A percentile compares a stretch with the other conserved stretches of the same genome.
Evolutionary conservation across 1,140 invertebrate species (phyloP).

Genomic region (Oncopodura yosiiana): DNA sequence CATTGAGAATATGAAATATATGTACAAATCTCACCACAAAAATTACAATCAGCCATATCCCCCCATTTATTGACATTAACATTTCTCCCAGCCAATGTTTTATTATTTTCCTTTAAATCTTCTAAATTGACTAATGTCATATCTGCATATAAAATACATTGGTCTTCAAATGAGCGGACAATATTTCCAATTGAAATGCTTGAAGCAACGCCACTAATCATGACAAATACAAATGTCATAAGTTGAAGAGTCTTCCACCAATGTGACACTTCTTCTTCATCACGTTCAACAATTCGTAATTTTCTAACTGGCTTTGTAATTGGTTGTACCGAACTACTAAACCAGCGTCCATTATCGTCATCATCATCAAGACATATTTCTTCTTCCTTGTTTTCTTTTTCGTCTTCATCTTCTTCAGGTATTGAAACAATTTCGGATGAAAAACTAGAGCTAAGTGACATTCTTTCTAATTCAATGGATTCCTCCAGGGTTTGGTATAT

Average conservation of each 20-base stretch:
- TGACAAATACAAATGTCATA: constrained; percentile 28
- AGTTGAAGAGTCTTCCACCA: constrained; percentile 34
- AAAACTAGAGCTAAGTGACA: too few species aligned
- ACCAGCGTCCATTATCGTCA: too few species aligned
- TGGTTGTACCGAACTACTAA: too few species aligned
- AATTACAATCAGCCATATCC: not conserved
- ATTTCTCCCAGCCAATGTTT: not conserved
- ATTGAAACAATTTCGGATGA: too few species aligned
- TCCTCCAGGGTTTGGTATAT: too few species aligned
- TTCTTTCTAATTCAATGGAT: too few species aligned
- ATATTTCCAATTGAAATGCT: constrained; percentile 29
- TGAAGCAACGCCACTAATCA: constrained; percentile 32
- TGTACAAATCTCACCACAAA: too few species aligned
- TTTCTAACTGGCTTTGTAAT: too few species aligned
- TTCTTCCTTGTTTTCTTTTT: too few species aligned
- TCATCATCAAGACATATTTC: too few species aligned
- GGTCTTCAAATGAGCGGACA: constrained; percentile 17
- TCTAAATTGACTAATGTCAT: not conserved
- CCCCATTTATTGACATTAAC: not conserved
- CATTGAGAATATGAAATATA: too few species aligned
- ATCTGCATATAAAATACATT: constrained; percentile 30
- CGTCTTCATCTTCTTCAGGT: too few species aligned
- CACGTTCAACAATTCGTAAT: constrained; percentile 1
- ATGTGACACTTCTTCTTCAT: constrained; percentile 24
- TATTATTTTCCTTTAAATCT: not conserved